phyloP scores from a whole-genome alignment of 1,140 invertebrate genomes.

The Andricus grossulariae region DNA sequence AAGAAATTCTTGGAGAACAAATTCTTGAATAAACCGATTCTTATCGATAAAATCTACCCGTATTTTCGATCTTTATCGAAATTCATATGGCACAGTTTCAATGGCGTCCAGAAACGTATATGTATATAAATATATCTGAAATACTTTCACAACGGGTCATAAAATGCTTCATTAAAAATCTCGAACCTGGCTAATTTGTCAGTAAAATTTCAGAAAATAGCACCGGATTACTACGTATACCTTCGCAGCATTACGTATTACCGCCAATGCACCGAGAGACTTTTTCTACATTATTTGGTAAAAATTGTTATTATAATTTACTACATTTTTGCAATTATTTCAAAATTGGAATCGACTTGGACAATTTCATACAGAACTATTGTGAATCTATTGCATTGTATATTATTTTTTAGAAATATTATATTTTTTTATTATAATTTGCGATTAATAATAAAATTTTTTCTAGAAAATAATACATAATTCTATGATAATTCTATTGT shows the following conservation, averaged over 20 bases:
- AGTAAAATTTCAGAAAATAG: slow-evolving; percentile 33
- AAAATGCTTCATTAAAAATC: slow-evolving; percentile 28
- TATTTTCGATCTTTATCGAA: slow-evolving; percentile 15
- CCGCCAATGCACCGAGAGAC: slow-evolving; percentile 10
- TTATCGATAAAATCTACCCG: slow-evolving; percentile 22
- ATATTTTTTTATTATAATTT: too few relatives aligned
- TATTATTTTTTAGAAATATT: too few relatives aligned
- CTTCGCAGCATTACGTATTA: slow-evolving; percentile 33
- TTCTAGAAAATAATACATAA: too few relatives aligned
- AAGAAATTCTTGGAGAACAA: neutral
- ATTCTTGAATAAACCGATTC: neutral
- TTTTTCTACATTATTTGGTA: neutral
- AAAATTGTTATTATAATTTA: neutral
- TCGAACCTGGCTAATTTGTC: slow-evolving; percentile 23
- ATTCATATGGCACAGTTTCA: slow-evolving; percentile 16
- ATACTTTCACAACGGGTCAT: slow-evolving; percentile 28
- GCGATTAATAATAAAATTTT: too few relatives aligned
- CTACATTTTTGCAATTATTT: neutral
- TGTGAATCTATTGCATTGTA: too few relatives aligned
- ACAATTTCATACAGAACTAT: too few relatives aligned
- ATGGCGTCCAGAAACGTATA: slow-evolving; percentile 3
- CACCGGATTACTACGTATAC: slow-evolving; percentile 24
- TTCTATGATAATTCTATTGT: too few relatives aligned
- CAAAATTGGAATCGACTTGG: neutral
- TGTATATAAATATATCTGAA: slow-evolving; percentile 27